phyloP scores from a whole-genome alignment of 2,888 invertebrate genomes.

The Rhingia campestris region DNA sequence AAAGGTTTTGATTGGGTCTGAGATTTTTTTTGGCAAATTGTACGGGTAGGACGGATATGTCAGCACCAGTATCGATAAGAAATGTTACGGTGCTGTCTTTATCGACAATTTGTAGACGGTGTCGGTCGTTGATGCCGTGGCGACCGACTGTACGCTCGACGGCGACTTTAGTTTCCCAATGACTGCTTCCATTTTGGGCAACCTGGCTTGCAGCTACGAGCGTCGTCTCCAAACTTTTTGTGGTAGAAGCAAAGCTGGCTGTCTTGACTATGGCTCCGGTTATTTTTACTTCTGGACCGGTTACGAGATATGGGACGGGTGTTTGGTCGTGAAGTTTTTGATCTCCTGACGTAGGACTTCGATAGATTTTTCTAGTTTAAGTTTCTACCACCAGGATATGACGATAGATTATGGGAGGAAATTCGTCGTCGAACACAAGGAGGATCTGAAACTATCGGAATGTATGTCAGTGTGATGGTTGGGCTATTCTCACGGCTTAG shows the following conservation, averaged over 20 bases:
- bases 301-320: too few species aligned
- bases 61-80: too few species aligned
- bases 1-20: too few species aligned
- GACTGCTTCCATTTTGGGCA: neutral
- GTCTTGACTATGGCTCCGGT: too few species aligned
- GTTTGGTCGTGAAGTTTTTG: too few species aligned
- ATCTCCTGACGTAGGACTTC: too few species aligned
- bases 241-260: too few species aligned
- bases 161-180: constrained; percentile 1
- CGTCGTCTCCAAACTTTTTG: constrained; percentile 7
- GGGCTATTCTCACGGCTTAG: neutral
- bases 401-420: constrained; percentile 10
- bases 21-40: too few species aligned
- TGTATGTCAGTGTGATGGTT: constrained; percentile 6
- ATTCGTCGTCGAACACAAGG: constrained; percentile 11
- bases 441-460: constrained; percentile 11
- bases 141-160: neutral
- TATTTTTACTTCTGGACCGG: too few species aligned
- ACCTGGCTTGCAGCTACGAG: neutral
- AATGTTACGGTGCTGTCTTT: too few species aligned
- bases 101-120: constrained; percentile 1
- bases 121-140: neutral
- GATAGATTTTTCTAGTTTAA: too few species aligned
- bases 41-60: too few species aligned
- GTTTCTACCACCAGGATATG: constrained; percentile 19